Percentiles rank a stretch among this genome's conserved stretches.
Conservation (phyloP, 1,140 invertebrate species). For the Asobara japonica region DNA sequence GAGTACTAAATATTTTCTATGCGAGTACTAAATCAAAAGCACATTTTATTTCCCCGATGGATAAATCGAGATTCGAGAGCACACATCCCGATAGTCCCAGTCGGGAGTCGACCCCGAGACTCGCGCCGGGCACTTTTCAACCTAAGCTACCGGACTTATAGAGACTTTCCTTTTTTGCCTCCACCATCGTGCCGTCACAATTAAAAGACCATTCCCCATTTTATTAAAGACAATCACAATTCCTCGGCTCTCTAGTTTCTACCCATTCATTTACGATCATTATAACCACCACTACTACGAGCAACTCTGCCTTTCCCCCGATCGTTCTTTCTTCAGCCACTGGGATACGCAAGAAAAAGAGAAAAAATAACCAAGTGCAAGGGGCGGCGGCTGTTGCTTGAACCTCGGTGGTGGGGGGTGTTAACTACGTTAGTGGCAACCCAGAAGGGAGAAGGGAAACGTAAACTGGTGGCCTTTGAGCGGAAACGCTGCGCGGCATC, state of each 20-base stretch:
- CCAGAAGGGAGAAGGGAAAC: conserved; percentile 47
- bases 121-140: too few species aligned
- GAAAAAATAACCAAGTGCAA: background rate
- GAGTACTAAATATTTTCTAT: too few species aligned
- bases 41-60: too few species aligned
- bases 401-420: conserved; percentile 27
- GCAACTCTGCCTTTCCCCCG: background rate
- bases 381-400: conserved; percentile 22
- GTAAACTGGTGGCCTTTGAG: conserved; percentile 47
- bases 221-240: conserved; percentile 23
- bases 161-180: too few species aligned
- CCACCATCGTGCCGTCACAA: background rate
- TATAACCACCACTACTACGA: background rate
- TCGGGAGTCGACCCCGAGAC: too few species aligned
- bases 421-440: conserved; percentile 32
- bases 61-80: too few species aligned
- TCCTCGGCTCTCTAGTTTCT: background rate
- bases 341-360: background rate
- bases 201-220: background rate
- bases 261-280: background rate
- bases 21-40: too few species aligned
- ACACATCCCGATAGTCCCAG: too few species aligned
- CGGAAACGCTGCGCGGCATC: conserved; percentile 62
- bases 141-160: too few species aligned
- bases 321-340: background rate